Conservation (phyloP, 2,888 invertebrate genomes). For the Heterodera filipjevi region DNA sequence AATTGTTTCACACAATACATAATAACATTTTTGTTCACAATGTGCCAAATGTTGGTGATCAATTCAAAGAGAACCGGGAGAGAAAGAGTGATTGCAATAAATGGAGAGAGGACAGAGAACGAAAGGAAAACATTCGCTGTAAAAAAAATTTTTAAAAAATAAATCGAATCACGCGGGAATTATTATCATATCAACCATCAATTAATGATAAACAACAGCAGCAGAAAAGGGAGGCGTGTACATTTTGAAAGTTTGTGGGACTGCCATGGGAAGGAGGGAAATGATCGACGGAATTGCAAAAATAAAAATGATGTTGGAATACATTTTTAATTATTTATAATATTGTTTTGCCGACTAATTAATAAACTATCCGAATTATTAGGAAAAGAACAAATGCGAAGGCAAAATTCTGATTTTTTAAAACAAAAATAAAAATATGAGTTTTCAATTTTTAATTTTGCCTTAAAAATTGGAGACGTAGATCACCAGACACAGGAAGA, state of each 20-base stretch:
- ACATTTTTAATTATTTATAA: neutral
- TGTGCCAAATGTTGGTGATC: conserved; percentile 6
- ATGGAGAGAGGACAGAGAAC: neutral
- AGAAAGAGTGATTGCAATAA: neutral
- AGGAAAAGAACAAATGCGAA: neutral
- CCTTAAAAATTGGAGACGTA: neutral
- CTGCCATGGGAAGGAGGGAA: neutral
- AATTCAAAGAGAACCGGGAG: neutral
- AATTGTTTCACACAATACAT: neutral
- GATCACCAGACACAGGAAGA: neutral
- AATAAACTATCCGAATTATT: no score
- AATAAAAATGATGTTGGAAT: neutral
- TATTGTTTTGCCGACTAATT: neutral
- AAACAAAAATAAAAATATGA: neutral
- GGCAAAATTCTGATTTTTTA: neutral
- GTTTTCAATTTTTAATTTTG: neutral
- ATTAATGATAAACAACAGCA: neutral
- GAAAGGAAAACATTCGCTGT: neutral
- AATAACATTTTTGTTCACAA: conserved; percentile 1
- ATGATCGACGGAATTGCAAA: conserved; percentile 1
- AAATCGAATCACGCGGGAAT: conserved; percentile 8
- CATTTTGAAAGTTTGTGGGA: neutral
- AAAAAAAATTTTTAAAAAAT: neutral
- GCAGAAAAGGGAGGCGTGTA: neutral
- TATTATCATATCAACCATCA: neutral